Evolutionary conservation across 2,797 vertebrate species (phyloP).

Genomic region (Macrochelys suwanniensis): DNA sequence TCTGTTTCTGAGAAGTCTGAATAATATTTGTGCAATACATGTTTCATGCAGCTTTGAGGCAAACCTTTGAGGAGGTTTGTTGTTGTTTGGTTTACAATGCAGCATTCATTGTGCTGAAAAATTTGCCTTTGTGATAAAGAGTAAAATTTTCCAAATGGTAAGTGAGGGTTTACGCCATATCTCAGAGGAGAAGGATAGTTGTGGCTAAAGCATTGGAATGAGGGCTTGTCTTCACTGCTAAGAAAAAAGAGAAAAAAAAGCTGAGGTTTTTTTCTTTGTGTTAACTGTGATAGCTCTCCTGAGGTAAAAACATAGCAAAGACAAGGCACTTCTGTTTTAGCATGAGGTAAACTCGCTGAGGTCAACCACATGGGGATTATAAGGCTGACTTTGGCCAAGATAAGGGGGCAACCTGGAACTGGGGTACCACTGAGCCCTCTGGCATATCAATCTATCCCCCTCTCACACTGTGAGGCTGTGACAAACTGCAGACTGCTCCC

Average conservation of each 20-base stretch:
- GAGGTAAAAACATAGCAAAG: background rate
- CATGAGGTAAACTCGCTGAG: background rate
- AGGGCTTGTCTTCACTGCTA: background rate
- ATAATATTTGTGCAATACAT: background rate
- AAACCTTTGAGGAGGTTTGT: background rate
- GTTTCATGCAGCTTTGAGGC: background rate
- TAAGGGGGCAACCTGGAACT: background rate
- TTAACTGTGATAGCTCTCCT: background rate
- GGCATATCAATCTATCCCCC: too few relatives aligned
- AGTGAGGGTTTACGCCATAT: background rate
- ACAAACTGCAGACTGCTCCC: too few relatives aligned
- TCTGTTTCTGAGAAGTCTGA: background rate
- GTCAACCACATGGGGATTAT: background rate
- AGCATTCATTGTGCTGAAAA: background rate
- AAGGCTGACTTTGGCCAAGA: background rate
- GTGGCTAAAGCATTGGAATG: background rate
- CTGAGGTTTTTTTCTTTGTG: background rate
- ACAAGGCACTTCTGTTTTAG: background rate
- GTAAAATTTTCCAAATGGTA: background rate
- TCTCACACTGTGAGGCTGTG: too few relatives aligned
- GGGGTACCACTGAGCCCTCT: too few relatives aligned
- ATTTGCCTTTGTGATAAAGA: background rate
- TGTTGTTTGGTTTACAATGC: background rate
- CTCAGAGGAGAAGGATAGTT: background rate
- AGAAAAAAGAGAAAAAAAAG: too few relatives aligned